Evolutionary conservation across 2,113 vertebrate genomes (phyloP).

Genomic region (Mohoua ochrocephala): DNA sequence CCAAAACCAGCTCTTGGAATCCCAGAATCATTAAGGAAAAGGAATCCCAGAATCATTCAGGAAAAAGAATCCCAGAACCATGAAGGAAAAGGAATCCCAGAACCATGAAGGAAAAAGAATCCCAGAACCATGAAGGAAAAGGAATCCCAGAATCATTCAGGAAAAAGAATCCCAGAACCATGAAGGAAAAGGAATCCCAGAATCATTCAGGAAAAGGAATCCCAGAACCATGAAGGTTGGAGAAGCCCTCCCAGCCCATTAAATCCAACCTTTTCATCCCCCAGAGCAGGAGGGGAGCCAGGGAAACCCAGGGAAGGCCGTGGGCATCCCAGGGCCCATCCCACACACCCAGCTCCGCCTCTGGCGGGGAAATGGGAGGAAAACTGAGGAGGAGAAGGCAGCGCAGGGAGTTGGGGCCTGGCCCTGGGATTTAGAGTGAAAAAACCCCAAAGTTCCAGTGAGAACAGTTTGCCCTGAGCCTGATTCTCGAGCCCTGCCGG

Average conservation of each 20-base stretch:
- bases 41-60: too few relatives aligned
- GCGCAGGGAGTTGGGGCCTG: accelerated
- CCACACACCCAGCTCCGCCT: not conserved
- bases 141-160: not conserved
- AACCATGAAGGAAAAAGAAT: not conserved
- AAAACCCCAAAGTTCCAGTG: too few relatives aligned
- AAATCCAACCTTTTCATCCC: not conserved
- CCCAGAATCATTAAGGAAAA: too few relatives aligned
- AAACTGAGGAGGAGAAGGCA: not conserved
- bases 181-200: not conserved
- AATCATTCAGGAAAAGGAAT: not conserved
- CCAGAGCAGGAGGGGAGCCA: not conserved
- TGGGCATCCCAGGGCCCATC: not conserved
- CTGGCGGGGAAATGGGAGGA: not conserved
- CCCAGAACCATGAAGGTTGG: not conserved
- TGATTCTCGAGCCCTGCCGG: not conserved
- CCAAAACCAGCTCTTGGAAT: not conserved
- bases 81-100: not conserved
- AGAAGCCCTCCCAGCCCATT: not conserved
- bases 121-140: accelerated
- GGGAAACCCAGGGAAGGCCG: not conserved
- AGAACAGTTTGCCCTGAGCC: not conserved
- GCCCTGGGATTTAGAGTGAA: not conserved
- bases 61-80: too few relatives aligned
- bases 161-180: not conserved